Base-by-base conservation (phyloP, 2,797 vertebrate species). In the Cossypha niveicapilla region DNA sequence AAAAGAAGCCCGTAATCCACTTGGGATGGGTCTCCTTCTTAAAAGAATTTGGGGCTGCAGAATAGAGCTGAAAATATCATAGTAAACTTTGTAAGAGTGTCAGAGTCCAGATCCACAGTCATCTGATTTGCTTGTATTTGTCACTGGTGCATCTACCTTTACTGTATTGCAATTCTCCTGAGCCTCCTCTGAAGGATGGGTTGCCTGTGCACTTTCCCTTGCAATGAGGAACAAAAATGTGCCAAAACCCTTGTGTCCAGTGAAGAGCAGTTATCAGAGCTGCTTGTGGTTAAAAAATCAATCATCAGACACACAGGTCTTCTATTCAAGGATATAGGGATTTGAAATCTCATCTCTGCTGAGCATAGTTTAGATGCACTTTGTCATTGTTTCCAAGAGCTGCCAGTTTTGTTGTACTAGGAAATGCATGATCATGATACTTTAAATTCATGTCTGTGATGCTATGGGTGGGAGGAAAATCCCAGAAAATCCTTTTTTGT, bases 151-250 rank as follows among this genome's bases (percentile, higher is more conserved):
- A 25, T 71, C 30, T 67, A 1, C 50, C 39, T 47, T 24, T 37
- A 4, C 11, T n/a, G 5, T 6, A 16, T 0, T 51, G 12, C 41
- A 65, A 0, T n/a, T 50, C 44, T 53, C n/a, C 44, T 72, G 10
- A 57, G n/a, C 30, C 27, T 60, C 10, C 34, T 25, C 14, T 27
- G 45, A 18, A 34, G 60, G 19, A 60, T 6, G 10, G 11, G 10
- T 32, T 78, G 17, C 25, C 41, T 4, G 3, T n/a, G 9, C 19
- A 4, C 39, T 77, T 77, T 57, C 28, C 28, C 48, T 74, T 48
- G 41, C 17, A 27, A 5, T 21, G 30, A 21, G 30, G 41, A 63
- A 53, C 21, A 44, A 48, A 80, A 74, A 62, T 15, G 11, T 73
- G 14, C 47, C 39, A 18, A 80, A 91, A 11, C 23, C 39, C 25